A percentile compares a stretch with the other conserved stretches of the same genome.
These are phyloP conservation scores for Drosophila suzukii DNA, from an alignment of 1,140 invertebrate genomes.

Conservation along the genomic window DNA sequence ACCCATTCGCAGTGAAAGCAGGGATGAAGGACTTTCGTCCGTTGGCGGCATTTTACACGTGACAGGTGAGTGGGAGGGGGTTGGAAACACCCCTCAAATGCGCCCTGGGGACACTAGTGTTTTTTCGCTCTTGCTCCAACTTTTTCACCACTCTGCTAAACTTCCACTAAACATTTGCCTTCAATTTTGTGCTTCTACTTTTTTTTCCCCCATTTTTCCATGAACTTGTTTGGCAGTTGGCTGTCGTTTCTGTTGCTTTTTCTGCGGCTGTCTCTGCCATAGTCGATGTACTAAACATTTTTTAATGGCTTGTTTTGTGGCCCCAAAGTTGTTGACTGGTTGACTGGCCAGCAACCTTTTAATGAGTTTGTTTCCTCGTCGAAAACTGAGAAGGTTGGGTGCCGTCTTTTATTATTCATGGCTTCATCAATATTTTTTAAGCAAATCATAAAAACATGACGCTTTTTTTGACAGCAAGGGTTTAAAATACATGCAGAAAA, in stretches of 20 bases:
- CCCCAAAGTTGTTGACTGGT: constrained; percentile 59
- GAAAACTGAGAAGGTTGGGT: background rate
- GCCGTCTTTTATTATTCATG: constrained; percentile 26
- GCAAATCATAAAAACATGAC: constrained; percentile 10
- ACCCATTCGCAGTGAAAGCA: constrained; percentile 7
- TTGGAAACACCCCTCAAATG: constrained; percentile 51
- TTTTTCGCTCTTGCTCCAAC: constrained; percentile 28
- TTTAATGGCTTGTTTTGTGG: constrained; percentile 75
- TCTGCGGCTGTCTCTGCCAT: constrained; percentile 31
- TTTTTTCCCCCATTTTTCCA: constrained; percentile 20
- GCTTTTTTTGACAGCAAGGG: background rate
- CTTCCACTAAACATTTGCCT: constrained; percentile 74
- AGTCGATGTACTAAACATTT: constrained; percentile 55
- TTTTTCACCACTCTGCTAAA: constrained; percentile 53
- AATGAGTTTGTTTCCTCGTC: constrained; percentile 49
- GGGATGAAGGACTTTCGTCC: constrained; percentile 17
- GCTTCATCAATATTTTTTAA: constrained; percentile 35
- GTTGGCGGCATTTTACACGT: constrained; percentile 68
- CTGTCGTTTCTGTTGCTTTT: constrained; percentile 49
- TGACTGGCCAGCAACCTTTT: constrained; percentile 50
- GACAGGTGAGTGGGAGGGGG: constrained; percentile 50
- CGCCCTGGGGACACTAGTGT: constrained; percentile 60
- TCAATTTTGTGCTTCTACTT: constrained; percentile 57
- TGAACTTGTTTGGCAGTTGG: constrained; percentile 62
- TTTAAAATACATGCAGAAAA: background rate